These are phyloP conservation scores for Coendou prehensilis DNA, from an alignment of 2,797 vertebrate genomes.

Conservation along the genomic window DNA sequence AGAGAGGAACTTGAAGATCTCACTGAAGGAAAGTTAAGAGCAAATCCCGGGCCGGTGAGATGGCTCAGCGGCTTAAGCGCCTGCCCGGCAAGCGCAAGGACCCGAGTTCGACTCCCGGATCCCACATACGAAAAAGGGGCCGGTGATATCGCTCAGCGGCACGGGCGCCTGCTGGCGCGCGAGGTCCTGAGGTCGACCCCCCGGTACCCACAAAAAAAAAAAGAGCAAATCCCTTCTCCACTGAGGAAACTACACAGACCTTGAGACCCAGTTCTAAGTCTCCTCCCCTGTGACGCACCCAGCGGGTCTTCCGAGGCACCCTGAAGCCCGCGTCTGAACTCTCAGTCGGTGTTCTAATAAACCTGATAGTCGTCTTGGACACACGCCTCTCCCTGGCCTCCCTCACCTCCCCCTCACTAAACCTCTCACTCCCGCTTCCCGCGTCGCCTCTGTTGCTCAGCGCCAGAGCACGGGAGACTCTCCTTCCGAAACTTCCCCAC, in stretches of 20 bases:
- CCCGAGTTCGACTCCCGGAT: too few relatives aligned
- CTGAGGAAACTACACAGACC: background rate
- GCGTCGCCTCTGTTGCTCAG: background rate
- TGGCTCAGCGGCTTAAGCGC: too few relatives aligned
- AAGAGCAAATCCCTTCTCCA: background rate
- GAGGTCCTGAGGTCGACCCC: too few relatives aligned
- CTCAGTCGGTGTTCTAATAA: background rate
- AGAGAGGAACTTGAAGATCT: background rate
- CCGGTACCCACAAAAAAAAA: too few relatives aligned
- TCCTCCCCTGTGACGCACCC: background rate
- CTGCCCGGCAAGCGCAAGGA: too few relatives aligned
- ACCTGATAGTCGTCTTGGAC: background rate
- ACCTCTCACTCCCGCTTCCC: background rate
- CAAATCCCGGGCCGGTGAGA: too few relatives aligned
- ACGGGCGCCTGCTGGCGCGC: too few relatives aligned
- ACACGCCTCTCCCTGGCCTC: background rate
- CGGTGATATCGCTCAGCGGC: too few relatives aligned
- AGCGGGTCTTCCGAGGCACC: constrained; percentile 11
- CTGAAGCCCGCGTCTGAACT: background rate
- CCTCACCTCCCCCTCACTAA: background rate
- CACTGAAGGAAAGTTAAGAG: constrained; percentile 18
- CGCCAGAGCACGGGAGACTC: background rate
- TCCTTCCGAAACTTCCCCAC: background rate
- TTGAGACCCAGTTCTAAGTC: background rate
- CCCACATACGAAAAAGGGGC: too few relatives aligned